Evolutionary conservation across 1,140 invertebrate genomes (phyloP).

Genomic region (Drosophila pectinifera): DNA sequence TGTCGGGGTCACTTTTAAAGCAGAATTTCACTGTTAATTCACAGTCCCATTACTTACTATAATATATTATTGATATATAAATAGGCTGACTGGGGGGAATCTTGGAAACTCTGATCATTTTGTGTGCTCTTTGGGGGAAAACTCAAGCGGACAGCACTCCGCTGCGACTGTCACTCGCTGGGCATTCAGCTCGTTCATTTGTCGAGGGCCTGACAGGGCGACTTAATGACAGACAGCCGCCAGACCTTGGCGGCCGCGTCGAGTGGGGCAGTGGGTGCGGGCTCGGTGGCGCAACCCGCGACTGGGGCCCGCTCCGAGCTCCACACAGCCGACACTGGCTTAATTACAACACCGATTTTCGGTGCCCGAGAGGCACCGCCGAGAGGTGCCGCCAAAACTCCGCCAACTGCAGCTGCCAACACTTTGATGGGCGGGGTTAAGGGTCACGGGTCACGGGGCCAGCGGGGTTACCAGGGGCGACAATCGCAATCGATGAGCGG

Average conservation of each 20-base stretch:
- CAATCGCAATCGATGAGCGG: slow-evolving; percentile 18
- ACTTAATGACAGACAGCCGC: slow-evolving; percentile 44
- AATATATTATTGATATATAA: not conserved
- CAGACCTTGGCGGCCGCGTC: slow-evolving; percentile 39
- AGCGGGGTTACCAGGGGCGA: not conserved
- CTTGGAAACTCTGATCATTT: not conserved
- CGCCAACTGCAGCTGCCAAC: slow-evolving; percentile 32
- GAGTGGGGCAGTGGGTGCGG: slow-evolving; percentile 11
- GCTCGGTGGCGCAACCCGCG: slow-evolving; percentile 33
- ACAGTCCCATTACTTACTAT: too few relatives aligned
- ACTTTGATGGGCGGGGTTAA: slow-evolving; percentile 24
- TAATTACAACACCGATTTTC: slow-evolving; percentile 41
- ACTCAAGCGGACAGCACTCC: not conserved
- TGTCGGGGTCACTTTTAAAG: slow-evolving; percentile 29
- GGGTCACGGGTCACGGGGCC: slow-evolving; percentile 6
- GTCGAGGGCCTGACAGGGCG: slow-evolving; percentile 34
- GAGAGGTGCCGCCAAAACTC: slow-evolving; percentile 21
- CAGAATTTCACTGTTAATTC: not conserved
- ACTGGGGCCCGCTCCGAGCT: slow-evolving; percentile 16
- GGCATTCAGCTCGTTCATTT: slow-evolving; percentile 43
- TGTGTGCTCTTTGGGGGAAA: not conserved
- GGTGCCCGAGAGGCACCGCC: too few relatives aligned
- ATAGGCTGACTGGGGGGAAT: not conserved
- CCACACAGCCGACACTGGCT: slow-evolving; percentile 12
- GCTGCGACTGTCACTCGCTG: slow-evolving; percentile 22